phyloP scores from a whole-genome alignment of 2,113 vertebrate genomes.

The Pristiophorus japonicus region DNA sequence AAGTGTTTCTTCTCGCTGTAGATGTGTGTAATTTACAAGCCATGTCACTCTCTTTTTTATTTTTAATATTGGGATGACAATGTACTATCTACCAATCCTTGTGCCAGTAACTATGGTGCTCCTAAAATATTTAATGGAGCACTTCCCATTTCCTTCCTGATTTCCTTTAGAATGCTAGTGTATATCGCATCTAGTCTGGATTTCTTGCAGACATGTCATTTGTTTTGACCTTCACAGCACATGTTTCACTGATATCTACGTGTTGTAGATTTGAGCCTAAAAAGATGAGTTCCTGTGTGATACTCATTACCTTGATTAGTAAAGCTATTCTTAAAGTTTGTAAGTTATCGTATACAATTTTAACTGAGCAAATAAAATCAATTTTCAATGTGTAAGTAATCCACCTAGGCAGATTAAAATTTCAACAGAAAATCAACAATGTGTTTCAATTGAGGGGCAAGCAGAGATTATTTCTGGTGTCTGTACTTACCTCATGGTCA shows the following conservation, averaged over 20 bases:
- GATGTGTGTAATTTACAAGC: background rate
- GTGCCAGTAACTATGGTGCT: background rate
- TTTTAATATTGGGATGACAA: background rate
- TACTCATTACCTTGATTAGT: background rate
- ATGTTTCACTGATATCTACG: background rate
- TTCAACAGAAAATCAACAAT: background rate
- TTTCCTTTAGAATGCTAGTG: background rate
- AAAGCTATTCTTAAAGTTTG: background rate
- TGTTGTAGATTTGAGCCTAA: background rate
- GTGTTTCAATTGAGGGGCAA: background rate
- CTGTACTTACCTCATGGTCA: constrained; percentile 73
- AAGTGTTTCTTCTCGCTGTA: background rate
- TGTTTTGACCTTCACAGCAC: background rate
- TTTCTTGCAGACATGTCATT: background rate
- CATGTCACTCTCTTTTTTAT: background rate
- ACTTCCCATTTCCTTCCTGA: background rate
- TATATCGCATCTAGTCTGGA: background rate
- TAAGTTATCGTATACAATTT: background rate
- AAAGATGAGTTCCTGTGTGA: too few relatives aligned
- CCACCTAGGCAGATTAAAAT: background rate
- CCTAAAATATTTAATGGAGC: background rate
- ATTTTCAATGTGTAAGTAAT: background rate
- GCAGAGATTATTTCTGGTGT: background rate
- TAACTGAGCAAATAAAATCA: background rate
- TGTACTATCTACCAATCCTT: background rate